phyloP scores from a whole-genome alignment of 2,797 vertebrate species.

The Agapornis canus region DNA sequence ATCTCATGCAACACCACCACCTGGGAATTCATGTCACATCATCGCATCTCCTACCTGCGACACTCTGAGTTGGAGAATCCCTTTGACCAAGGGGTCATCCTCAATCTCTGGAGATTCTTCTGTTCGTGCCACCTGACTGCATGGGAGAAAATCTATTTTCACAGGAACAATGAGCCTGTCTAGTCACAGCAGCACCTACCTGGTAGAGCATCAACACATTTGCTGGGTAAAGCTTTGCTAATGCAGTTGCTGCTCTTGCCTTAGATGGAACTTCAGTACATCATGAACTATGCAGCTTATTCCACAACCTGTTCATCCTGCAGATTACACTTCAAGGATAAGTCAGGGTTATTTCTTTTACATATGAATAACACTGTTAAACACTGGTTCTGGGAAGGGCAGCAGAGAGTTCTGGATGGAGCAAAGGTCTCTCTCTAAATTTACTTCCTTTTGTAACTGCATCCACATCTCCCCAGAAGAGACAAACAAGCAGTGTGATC shows the following conservation, averaged over 20 bases:
- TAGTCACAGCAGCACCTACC: constrained; percentile 53
- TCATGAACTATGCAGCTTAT: neutral
- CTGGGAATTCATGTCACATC: constrained; percentile 95
- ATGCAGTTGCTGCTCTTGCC: neutral
- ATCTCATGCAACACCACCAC: constrained; percentile 92
- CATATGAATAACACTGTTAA: neutral
- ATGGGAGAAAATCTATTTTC: constrained; percentile 90
- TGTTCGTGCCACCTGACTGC: constrained; percentile 83
- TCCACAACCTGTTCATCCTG: neutral
- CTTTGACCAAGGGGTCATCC: constrained; percentile 87
- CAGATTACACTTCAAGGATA: neutral
- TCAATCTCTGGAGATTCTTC: constrained; percentile 93
- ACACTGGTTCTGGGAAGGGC: neutral
- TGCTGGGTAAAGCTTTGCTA: neutral
- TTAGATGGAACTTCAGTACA: neutral
- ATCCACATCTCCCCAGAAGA: neutral
- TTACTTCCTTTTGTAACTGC: neutral
- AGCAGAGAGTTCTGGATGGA: neutral
- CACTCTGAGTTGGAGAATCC: constrained; percentile 87
- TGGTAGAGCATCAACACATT: neutral
- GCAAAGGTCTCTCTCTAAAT: neutral
- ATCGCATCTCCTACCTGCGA: constrained; percentile 93
- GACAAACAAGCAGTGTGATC: neutral
- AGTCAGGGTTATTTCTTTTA: neutral
- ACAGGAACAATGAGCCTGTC: constrained; percentile 75